Conservation (phyloP, 2,797 vertebrate genomes). For the Urosaurus nigricauda region DNA sequence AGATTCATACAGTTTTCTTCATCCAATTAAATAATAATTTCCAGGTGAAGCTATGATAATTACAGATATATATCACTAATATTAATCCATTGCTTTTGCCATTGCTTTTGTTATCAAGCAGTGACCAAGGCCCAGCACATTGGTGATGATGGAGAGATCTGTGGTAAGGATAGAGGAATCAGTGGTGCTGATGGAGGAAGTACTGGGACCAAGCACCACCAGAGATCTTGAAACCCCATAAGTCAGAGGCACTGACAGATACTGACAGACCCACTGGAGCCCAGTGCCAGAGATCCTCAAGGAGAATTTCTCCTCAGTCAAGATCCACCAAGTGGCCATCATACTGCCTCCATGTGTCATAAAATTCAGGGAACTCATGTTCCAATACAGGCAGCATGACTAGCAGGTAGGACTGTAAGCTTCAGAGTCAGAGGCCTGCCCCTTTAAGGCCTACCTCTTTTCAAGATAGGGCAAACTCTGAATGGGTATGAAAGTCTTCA, state of each 20-base stretch:
- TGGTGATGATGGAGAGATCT: background rate
- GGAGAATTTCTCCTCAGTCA: background rate
- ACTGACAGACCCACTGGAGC: background rate
- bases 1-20: background rate
- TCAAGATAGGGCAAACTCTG: background rate
- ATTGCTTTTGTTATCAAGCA: background rate
- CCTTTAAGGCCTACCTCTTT: background rate
- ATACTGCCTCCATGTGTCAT: background rate
- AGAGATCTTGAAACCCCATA: background rate
- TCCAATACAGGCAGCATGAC: background rate
- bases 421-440: background rate
- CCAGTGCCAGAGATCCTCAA: background rate
- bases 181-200: background rate
- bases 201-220: background rate
- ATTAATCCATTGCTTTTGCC: background rate
- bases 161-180: background rate
- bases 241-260: background rate
- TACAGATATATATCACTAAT: no score
- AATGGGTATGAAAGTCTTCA: no score
- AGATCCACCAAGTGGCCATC: background rate
- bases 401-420: no score
- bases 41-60: background rate
- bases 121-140: background rate
- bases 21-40: background rate
- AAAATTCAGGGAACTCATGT: background rate